Evolutionary conservation across 2,888 invertebrate genomes (phyloP).

Genomic region (Thymelicus lineola): DNA sequence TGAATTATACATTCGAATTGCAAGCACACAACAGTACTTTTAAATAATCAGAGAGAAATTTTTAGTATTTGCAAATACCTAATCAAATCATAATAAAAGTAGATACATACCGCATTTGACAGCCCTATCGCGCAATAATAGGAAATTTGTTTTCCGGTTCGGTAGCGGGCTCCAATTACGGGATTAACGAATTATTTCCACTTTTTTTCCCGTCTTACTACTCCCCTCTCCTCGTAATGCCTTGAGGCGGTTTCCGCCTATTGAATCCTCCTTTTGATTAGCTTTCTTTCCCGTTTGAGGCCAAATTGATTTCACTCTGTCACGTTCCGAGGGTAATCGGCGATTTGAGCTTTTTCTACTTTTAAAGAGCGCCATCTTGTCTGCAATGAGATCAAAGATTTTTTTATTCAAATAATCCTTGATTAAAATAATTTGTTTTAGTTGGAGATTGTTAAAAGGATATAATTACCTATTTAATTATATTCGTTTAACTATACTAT

Average conservation of each 20-base stretch:
- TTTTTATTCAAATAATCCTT: slow-evolving; percentile 2
- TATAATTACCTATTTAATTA: no score
- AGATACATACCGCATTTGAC: slow-evolving; percentile 35
- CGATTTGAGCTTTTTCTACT: slow-evolving; percentile 63
- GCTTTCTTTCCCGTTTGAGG: slow-evolving; percentile 80
- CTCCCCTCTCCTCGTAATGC: slow-evolving; percentile 61
- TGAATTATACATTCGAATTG: no score
- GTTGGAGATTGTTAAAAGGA: no score
- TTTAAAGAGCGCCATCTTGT: slow-evolving; percentile 49
- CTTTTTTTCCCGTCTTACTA: slow-evolving; percentile 70
- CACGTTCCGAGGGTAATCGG: slow-evolving; percentile 67
- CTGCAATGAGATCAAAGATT: neutral
- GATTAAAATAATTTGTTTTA: neutral
- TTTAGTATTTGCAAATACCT: no score
- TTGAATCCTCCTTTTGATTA: slow-evolving; percentile 82
- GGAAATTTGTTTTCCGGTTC: slow-evolving; percentile 86
- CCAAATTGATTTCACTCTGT: slow-evolving; percentile 69
- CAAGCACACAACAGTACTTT: no score
- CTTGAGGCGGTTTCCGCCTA: slow-evolving; percentile 78
- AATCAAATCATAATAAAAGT: no score
- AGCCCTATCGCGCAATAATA: slow-evolving; percentile 76
- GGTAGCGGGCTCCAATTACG: slow-evolving; percentile 83
- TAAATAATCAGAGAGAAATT: no score
- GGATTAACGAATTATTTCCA: slow-evolving; percentile 85
- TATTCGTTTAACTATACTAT: no score